A percentile compares a stretch with the other conserved stretches of the same genome.
Evolutionary conservation across 1,140 invertebrate species (phyloP).

Genomic region (Bombus difficillimus): DNA sequence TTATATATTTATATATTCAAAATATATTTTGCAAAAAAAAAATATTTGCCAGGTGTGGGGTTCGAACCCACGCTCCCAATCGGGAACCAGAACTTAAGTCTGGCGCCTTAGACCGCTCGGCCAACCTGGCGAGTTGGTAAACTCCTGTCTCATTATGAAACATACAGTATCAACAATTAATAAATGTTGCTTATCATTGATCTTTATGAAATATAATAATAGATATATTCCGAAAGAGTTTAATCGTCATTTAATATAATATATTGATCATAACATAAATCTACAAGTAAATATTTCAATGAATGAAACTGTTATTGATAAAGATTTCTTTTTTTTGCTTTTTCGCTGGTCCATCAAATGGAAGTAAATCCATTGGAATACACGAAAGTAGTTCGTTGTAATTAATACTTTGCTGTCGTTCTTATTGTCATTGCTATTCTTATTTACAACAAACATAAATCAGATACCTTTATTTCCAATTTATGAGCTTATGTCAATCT

Average conservation of each 20-base stretch:
- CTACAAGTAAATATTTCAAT: neutral
- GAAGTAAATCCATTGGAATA: neutral
- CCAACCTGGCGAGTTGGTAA: slow-evolving; percentile 77
- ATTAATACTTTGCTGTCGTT: neutral
- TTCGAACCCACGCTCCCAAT: slow-evolving; percentile 74
- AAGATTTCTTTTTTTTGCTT: no score
- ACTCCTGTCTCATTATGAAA: accelerated
- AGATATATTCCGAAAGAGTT: neutral
- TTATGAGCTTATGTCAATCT: no score
- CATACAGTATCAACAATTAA: accelerated
- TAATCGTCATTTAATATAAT: neutral
- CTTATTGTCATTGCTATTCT: no score
- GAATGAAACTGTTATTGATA: neutral
- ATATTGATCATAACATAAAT: neutral
- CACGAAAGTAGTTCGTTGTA: neutral
- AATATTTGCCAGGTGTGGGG: slow-evolving; percentile 71
- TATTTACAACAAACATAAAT: neutral
- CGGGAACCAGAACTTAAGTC: slow-evolving; percentile 85
- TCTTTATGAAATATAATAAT: neutral
- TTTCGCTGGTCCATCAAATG: no score
- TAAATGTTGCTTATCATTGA: neutral
- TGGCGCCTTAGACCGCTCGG: slow-evolving; percentile 85
- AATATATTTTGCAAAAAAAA: slow-evolving; percentile 19
- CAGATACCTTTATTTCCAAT: neutral
- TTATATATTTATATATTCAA: no score